Base-by-base conservation (phyloP, 2,888 invertebrate genomes). In the Rhimphoctona megacephalus region DNA sequence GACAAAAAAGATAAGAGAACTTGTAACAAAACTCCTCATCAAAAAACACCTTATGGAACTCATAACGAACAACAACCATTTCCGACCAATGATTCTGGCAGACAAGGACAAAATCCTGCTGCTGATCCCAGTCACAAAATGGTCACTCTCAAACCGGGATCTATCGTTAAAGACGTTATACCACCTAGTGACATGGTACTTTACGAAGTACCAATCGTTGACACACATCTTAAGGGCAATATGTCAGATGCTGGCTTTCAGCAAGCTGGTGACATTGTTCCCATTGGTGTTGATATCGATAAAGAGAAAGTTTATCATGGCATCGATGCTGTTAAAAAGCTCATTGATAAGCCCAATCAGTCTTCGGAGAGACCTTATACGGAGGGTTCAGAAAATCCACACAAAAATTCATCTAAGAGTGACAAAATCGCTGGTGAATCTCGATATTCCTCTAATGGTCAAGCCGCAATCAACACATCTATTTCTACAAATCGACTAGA, bases 211-310 rank as follows among this genome's bases (percentile, higher is more conserved):
- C 93, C 93, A 1, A 70, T 85, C 57, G 87, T 84, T 66, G 89
- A 91, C 5, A 90, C 91, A 14, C 73, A 69, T 6, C 81, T 90
- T 7, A 87, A 89, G 70, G 78, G 89, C 30, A 93, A 93, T 85
- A 46, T 93, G 81, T 93, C 92, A 57, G 93, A 93, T 84, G 85
- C 85, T 54, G 92, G 90, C 4, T 93, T 89, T 77, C 91, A 90
- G 77, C 90, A 92, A 83, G 61, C 81, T 8, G 93, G 92, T n/a
- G 92, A 93, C 64, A 25, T 77, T 2, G 85, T 90, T 14, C 90
- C 91, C 5, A 43, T 83, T 17, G 89, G 90, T 5, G 84, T 93
- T 72, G 93, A 93, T 46, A 91, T 88, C 4, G 87, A 87, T 6
- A 88, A 85, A 22, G 33, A 89, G 81, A 92, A 91, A 80, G 72